Base-by-base conservation (phyloP, 2,113 vertebrate species). In the Hystrix cristata region DNA sequence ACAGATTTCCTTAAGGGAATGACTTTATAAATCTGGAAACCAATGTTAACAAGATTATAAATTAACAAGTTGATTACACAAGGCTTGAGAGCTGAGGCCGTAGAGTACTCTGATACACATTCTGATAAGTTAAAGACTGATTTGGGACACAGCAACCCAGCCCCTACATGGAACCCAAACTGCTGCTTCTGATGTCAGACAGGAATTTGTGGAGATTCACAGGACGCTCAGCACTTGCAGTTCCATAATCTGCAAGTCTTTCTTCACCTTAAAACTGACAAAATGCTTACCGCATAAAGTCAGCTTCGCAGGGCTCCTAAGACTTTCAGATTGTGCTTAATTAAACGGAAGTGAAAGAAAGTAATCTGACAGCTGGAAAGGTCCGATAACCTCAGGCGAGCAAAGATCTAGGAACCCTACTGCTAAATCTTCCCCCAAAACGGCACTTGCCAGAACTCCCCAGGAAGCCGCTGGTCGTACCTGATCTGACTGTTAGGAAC, bases 1-100 rank as follows among this genome's bases (percentile, higher is more conserved):
- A 95, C 97, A 97, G 96, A 97, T 97, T 97, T 97, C 97, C 95
- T 97, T 90, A 94, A 97, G 94, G 96, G 96, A 95, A 97, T 72
- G 87, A 51, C 88, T 97, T 94, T 92, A 96, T 97, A 97, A 97
- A 97, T 97, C 90, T 95, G 95, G 87, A 94, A 94, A 95, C 71
- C 96, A 88, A 92, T 91, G 95, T 86, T 86, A 97, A 90, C 90
- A 92, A 67, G 95, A 97, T 96, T 94, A 94, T 93, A 98, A 97
- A 96, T 97, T 97, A 97, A 97, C 96, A 95, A 93, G n/a, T 84
- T 88, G 95, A 94, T 97, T 96, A 95, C 94, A 95, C 96, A 98
- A 97, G 90, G 18, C 92, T 51, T 85, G 92, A 97, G 84, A 97
- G 84, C n/a, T 71, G 16, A 55, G 90, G 65, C 87, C 92, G 95